phyloP scores from a whole-genome alignment of 35 echinoderm and acorn worm genomes.

The Heliocidaris tuberculata region DNA sequence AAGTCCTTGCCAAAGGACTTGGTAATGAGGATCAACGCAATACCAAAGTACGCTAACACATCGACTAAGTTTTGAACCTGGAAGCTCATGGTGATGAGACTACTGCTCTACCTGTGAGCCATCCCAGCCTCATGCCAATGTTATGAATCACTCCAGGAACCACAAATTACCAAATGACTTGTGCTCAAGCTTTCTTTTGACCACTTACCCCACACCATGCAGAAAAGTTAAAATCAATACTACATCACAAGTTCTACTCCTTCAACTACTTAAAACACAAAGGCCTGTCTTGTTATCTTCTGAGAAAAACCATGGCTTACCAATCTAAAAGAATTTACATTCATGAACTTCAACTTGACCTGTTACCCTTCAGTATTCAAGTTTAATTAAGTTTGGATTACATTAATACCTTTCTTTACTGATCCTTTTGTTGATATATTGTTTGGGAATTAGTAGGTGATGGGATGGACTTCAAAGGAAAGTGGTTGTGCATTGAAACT shows the following conservation, averaged over 20 bases:
- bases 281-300: background rate
- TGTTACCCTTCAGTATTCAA: background rate
- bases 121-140: too few species aligned
- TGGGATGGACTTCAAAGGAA: background rate
- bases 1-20: too few species aligned
- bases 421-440: background rate
- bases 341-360: background rate
- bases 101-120: too few species aligned
- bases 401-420: background rate
- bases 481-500: background rate
- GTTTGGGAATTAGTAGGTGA: background rate
- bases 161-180: background rate
- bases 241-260: background rate
- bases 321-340: background rate
- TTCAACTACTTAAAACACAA: background rate
- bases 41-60: too few species aligned
- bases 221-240: background rate
- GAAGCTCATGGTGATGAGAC: too few species aligned
- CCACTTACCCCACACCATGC: background rate
- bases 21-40: too few species aligned
- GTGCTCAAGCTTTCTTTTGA: background rate
- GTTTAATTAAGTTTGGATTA: constrained; percentile 1
- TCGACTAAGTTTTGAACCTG: too few species aligned
- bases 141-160: background rate
- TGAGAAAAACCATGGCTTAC: background rate